Evolutionary conservation across 1,140 invertebrate genomes (phyloP).

Genomic region (Coboldia fuscipes): DNA sequence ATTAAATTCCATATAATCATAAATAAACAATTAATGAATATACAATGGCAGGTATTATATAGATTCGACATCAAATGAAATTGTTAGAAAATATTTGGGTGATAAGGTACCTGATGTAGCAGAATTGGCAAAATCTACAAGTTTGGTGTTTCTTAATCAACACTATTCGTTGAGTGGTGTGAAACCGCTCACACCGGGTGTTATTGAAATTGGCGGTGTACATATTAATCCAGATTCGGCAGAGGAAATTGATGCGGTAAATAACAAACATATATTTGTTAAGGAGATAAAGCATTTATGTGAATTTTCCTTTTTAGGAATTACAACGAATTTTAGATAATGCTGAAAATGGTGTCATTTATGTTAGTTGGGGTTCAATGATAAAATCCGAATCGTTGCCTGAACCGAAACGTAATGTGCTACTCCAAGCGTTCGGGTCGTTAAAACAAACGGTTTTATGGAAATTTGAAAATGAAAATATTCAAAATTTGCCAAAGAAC

Average conservation of each 20-base stretch:
- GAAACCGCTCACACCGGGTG: conserved; percentile 23
- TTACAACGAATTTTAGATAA: neutral
- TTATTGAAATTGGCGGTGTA: conserved; percentile 36
- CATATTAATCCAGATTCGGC: conserved; percentile 22
- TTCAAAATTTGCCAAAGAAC: conserved; percentile 34
- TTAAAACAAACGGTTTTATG: conserved; percentile 40
- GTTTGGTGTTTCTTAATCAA: conserved; percentile 33
- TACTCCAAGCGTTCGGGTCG: conserved; percentile 34
- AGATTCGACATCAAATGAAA: conserved; percentile 19
- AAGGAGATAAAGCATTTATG: neutral
- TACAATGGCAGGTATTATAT: conserved; percentile 17
- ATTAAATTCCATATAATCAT: conserved; percentile 22
- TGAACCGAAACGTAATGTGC: conserved; percentile 26
- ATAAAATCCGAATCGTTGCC: conserved; percentile 36
- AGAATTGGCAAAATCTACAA: too few relatives aligned
- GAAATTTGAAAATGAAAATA: conserved; percentile 44
- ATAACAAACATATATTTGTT: conserved; percentile 6
- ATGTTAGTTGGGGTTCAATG: conserved; percentile 49
- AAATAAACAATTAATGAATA: conserved; percentile 17
- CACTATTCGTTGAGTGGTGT: conserved; percentile 29
- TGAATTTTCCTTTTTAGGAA: neutral
- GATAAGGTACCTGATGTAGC: too few relatives aligned
- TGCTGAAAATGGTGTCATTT: conserved; percentile 30
- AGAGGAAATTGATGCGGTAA: conserved; percentile 23
- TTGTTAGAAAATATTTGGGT: too few relatives aligned